Conservation (phyloP, 2,888 invertebrate species). For the Cantharis lateralis region DNA sequence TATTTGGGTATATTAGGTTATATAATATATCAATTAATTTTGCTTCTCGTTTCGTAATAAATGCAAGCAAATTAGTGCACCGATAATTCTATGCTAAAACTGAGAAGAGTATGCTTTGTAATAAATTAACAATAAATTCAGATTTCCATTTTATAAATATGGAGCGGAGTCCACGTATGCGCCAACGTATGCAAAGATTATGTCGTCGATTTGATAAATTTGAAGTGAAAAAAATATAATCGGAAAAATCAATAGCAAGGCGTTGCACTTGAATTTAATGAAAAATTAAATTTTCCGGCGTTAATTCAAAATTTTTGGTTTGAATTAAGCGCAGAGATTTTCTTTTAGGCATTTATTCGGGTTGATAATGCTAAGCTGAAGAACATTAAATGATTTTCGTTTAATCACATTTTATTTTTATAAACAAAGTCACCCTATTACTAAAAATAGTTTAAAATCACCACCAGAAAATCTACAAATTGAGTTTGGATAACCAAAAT, state of each 20-base stretch:
- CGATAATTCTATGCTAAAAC: no score
- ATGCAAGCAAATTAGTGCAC: no score
- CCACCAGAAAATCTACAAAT: background rate
- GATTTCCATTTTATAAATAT: background rate
- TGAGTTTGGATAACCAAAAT: background rate
- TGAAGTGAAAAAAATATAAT: background rate
- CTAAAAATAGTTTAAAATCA: background rate
- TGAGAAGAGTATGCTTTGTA: background rate
- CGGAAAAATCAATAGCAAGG: background rate
- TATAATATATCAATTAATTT: no score
- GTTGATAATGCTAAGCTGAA: background rate
- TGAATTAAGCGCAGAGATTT: background rate
- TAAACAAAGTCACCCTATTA: background rate
- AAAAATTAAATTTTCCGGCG: background rate
- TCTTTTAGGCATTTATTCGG: background rate
- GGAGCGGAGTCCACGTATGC: background rate
- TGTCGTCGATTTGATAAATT: background rate
- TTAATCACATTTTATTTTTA: background rate
- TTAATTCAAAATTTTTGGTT: background rate
- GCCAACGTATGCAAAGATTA: background rate
- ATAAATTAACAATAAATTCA: background rate
- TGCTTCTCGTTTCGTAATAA: no score
- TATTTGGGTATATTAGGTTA: no score
- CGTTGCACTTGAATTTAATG: background rate
- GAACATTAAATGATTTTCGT: background rate